These are phyloP conservation scores for Lissocephala sabroskyi DNA, from an alignment of 2,888 invertebrate genomes.

Conservation along the genomic window DNA sequence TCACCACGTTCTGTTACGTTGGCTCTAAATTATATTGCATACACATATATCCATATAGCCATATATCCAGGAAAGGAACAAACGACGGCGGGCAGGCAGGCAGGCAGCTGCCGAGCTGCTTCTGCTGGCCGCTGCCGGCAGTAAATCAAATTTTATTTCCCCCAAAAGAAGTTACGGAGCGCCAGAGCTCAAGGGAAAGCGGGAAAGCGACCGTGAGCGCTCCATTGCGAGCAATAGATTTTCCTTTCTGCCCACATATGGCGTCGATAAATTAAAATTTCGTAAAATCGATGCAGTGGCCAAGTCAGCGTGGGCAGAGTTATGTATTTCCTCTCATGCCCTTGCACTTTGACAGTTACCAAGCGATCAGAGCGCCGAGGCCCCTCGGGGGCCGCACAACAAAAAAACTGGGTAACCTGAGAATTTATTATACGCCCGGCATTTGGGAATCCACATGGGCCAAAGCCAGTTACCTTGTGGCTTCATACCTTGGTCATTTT, in stretches of 20 bases:
- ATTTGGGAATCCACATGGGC: conserved; percentile 38
- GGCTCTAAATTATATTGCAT: conserved; percentile 50
- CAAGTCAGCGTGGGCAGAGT: conserved; percentile 20
- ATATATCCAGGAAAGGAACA: too few species aligned
- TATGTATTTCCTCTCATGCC: conserved; percentile 39
- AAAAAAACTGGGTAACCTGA: conserved; percentile 34
- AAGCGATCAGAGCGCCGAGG: conserved; percentile 6
- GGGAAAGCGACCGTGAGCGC: conserved; percentile 18
- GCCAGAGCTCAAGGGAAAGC: conserved; percentile 32
- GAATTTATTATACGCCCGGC: conserved; percentile 55
- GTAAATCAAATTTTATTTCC: conserved; percentile 72
- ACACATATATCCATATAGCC: not conserved
- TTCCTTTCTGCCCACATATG: conserved; percentile 63
- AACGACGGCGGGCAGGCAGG: too few species aligned
- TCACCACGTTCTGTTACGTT: conserved; percentile 51
- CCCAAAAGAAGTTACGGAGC: conserved; percentile 43
- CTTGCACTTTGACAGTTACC: conserved; percentile 54
- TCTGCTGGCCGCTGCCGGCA: conserved; percentile 37
- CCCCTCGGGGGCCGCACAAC: not conserved
- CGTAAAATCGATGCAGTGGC: conserved; percentile 4
- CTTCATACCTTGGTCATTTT: conserved; percentile 25
- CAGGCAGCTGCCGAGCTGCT: not conserved
- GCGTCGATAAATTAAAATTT: conserved; percentile 72
- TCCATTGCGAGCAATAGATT: conserved; percentile 37
- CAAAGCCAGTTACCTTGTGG: conserved; percentile 30